A percentile compares a stretch with the other conserved stretches of the same genome.
Conservation (phyloP, 2,797 vertebrate species). For the Rhadinocentrus ornatus region DNA sequence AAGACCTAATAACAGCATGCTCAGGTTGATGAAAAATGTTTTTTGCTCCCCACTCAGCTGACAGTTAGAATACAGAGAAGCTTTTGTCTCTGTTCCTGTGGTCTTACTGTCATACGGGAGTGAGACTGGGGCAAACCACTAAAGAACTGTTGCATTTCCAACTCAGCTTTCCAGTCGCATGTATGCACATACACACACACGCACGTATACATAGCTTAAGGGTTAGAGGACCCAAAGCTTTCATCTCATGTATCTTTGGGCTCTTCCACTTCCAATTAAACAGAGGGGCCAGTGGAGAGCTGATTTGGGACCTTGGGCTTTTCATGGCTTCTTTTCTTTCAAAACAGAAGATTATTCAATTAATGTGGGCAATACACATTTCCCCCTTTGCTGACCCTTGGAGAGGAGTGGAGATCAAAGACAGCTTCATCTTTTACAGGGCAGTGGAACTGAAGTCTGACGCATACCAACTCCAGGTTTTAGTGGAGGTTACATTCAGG, state of each 20-base stretch:
- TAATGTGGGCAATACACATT: constrained; percentile 76
- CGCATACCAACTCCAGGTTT: constrained; percentile 51
- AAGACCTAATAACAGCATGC: neutral
- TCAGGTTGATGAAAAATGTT: constrained; percentile 23
- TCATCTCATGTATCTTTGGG: constrained; percentile 80
- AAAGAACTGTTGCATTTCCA: constrained; percentile 39
- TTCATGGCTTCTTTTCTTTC: constrained; percentile 80
- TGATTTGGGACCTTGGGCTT: constrained; percentile 60
- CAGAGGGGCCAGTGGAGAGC: constrained; percentile 23
- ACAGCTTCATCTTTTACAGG: constrained; percentile 54
- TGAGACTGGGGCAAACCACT: constrained; percentile 44
- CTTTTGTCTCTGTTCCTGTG: constrained; percentile 45
- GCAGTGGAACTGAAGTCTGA: constrained; percentile 58
- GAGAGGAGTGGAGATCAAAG: constrained; percentile 68
- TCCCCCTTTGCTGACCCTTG: constrained; percentile 73
- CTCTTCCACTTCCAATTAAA: constrained; percentile 75
- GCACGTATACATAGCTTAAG: constrained; percentile 40
- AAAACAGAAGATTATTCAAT: constrained; percentile 86
- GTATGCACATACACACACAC: neutral
- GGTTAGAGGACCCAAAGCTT: constrained; percentile 58
- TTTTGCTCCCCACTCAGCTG: constrained; percentile 14
- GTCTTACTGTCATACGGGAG: constrained; percentile 42
- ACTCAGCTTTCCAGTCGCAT: constrained; percentile 16
- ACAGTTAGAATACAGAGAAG: constrained; percentile 37
- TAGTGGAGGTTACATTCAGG: constrained; percentile 62